These are phyloP conservation scores for Andrena fulva DNA, from an alignment of 2,888 invertebrate genomes.

Conservation along the genomic window DNA sequence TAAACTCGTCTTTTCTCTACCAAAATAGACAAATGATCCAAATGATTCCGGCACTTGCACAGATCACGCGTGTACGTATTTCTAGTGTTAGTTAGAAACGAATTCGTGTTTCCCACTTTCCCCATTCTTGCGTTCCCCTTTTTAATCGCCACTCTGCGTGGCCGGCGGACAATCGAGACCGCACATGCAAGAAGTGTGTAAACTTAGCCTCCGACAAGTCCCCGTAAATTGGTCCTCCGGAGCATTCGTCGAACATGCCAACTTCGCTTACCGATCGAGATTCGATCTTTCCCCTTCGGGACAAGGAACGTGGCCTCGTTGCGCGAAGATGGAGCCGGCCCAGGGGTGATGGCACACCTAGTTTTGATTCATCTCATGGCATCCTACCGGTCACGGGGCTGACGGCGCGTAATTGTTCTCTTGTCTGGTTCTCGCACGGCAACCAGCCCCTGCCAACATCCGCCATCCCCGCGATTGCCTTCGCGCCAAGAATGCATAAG, in stretches of 20 bases:
- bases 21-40: too few relatives aligned
- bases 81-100: not conserved
- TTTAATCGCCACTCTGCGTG: not conserved
- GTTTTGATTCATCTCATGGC: slow-evolving; percentile 84
- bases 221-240: slow-evolving; percentile 63
- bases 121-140: not conserved
- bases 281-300: slow-evolving; percentile 73
- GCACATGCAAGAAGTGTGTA: slow-evolving; percentile 12
- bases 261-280: slow-evolving; percentile 74
- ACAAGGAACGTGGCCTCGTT: slow-evolving; percentile 65
- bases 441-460: slow-evolving; percentile 71
- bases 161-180: not conserved
- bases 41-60: too few relatives aligned
- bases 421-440: slow-evolving; percentile 78
- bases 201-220: slow-evolving; percentile 37
- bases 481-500: slow-evolving; percentile 83
- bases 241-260: slow-evolving; percentile 60
- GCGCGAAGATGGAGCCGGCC: slow-evolving; percentile 73
- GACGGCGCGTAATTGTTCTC: slow-evolving; percentile 84
- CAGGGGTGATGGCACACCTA: slow-evolving; percentile 76
- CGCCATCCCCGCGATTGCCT: slow-evolving; percentile 81
- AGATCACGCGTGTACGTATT: too few relatives aligned
- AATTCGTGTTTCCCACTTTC: not conserved
- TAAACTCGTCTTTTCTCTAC: too few relatives aligned
- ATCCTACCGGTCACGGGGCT: slow-evolving; percentile 81